Evolutionary conservation across 2,113 vertebrate species (phyloP).

Genomic region (Myanophis thanlyinensis): DNA sequence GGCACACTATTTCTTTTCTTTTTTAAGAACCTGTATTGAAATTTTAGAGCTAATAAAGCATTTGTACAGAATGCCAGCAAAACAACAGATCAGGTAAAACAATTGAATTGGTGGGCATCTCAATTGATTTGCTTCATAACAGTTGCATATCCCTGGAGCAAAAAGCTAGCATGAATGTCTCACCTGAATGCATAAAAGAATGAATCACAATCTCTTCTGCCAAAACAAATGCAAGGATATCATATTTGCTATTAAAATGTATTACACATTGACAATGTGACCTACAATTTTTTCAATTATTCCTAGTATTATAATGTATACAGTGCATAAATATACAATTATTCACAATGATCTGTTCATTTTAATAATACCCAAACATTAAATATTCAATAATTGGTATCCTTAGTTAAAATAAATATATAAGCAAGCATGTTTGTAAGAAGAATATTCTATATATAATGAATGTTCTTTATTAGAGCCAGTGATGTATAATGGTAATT

Average conservation of each 20-base stretch:
- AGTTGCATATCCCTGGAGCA: slow-evolving; percentile 7
- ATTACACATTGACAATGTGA: neutral
- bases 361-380: slow-evolving; percentile 7
- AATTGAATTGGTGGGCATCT: neutral
- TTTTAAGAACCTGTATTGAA: neutral
- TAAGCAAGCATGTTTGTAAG: slow-evolving; percentile 33
- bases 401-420: neutral
- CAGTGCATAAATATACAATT: neutral
- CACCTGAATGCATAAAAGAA: slow-evolving; percentile 20
- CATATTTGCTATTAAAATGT: neutral
- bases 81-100: neutral
- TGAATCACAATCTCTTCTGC: neutral
- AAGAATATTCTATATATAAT: slow-evolving; percentile 13
- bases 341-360: neutral
- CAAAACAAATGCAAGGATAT: neutral
- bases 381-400: neutral
- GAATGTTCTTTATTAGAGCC: slow-evolving; percentile 31
- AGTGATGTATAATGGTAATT: slow-evolving; percentile 10
- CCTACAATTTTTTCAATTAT: neutral
- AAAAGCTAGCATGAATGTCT: slow-evolving; percentile 47
- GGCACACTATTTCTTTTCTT: neutral
- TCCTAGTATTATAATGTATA: neutral
- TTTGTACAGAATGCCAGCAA: neutral
- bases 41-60: neutral
- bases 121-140: slow-evolving; percentile 21